Evolutionary conservation across 2,113 vertebrate genomes (phyloP).

Genomic region (Acrocephalus arundinaceus): DNA sequence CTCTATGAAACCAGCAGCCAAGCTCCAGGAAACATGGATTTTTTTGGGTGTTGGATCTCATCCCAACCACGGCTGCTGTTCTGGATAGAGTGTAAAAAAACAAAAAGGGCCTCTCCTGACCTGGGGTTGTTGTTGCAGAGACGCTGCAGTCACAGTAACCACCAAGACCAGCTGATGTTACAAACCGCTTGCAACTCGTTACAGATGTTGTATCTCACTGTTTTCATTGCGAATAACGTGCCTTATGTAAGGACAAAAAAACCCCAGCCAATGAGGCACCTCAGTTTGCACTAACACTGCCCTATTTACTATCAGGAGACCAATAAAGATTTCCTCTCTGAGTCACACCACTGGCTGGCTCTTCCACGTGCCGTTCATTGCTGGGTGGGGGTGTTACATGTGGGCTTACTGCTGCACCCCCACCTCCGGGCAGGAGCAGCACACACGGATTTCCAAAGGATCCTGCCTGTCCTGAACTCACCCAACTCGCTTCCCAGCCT

Average conservation of each 20-base stretch:
- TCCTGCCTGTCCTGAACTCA: background rate
- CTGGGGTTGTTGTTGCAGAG: background rate
- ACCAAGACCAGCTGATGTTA: background rate
- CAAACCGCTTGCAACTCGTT: background rate
- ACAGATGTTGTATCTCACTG: background rate
- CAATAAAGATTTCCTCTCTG: constrained; percentile 27
- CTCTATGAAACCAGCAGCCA: background rate
- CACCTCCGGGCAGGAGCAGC: background rate
- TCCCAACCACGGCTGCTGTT: background rate
- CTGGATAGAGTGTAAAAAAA: background rate
- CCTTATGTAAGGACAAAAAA: constrained; percentile 11
- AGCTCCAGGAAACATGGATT: background rate
- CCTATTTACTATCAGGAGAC: constrained; percentile 32
- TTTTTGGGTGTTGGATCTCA: background rate
- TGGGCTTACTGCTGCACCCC: background rate
- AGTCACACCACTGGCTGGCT: background rate
- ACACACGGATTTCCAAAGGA: background rate
- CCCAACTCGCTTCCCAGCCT: background rate
- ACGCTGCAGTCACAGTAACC: background rate
- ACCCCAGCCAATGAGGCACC: background rate
- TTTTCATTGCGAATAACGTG: background rate
- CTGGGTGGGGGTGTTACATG: background rate
- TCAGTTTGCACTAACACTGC: constrained; percentile 70
- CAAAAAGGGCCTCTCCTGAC: background rate
- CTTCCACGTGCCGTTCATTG: background rate